Conservation (phyloP, 64 coral and sea anemone species). For the Montipora foliosa region DNA sequence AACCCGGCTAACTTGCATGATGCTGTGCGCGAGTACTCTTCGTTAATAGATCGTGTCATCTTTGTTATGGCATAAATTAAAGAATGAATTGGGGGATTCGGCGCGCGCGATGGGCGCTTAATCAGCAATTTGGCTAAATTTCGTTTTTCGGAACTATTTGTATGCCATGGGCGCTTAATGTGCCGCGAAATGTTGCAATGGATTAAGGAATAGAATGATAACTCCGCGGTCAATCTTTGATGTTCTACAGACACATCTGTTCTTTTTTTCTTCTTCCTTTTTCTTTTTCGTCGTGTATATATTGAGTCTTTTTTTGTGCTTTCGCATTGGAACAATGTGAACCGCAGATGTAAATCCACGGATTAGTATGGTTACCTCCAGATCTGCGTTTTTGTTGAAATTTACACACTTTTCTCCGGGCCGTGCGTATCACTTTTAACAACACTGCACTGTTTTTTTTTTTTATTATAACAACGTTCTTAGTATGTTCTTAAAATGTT, state of each 20-base stretch:
- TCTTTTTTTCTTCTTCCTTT: neutral
- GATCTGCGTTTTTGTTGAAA: neutral
- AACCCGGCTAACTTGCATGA: too few relatives aligned
- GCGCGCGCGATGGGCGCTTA: too few relatives aligned
- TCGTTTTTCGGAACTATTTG: too few relatives aligned
- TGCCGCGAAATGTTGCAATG: neutral
- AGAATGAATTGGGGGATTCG: too few relatives aligned
- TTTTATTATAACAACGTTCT: too few relatives aligned
- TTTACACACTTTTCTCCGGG: neutral
- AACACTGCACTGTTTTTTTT: neutral
- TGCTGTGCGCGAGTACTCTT: too few relatives aligned
- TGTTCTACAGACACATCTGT: neutral
- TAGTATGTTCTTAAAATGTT: too few relatives aligned
- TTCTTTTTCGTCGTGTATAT: neutral
- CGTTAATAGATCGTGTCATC: too few relatives aligned
- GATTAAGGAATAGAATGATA: neutral
- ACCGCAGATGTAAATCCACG: neutral
- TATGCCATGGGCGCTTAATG: too few relatives aligned
- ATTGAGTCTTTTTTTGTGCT: neutral
- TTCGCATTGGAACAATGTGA: neutral
- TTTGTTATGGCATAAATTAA: too few relatives aligned
- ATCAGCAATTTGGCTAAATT: too few relatives aligned
- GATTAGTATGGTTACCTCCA: neutral
- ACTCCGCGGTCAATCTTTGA: neutral
- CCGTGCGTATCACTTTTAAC: neutral